These are phyloP conservation scores for Phoxinus dragarum DNA, from an alignment of 2,797 vertebrate species.

Conservation along the genomic window DNA sequence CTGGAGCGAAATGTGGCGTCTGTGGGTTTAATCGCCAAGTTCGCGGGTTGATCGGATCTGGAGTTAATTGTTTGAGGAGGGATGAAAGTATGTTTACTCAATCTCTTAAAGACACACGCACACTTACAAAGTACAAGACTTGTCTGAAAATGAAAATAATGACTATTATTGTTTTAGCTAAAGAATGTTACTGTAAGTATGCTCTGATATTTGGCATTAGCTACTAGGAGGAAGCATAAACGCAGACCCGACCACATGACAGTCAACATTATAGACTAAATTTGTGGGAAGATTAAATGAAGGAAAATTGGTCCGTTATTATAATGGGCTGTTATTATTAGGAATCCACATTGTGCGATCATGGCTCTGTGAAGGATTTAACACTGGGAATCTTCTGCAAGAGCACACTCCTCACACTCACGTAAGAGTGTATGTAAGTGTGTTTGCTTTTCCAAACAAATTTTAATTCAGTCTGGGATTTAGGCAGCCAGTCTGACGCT, in stretches of 20 bases:
- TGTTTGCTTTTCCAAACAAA: slow-evolving; percentile 64
- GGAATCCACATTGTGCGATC: slow-evolving; percentile 9
- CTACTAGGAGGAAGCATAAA: slow-evolving; percentile 26
- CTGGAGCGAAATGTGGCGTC: slow-evolving; percentile 36
- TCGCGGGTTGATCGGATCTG: slow-evolving; percentile 37
- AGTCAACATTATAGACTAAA: neutral
- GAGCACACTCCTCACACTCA: slow-evolving; percentile 25
- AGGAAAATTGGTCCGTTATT: slow-evolving; percentile 35
- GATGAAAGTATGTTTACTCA: slow-evolving; percentile 42
- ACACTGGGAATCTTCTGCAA: slow-evolving; percentile 32
- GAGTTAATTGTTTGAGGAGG: slow-evolving; percentile 45
- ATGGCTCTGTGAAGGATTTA: slow-evolving; percentile 25
- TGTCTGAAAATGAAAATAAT: slow-evolving; percentile 23
- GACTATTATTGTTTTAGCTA: slow-evolving; percentile 25
- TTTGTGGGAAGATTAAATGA: slow-evolving; percentile 34
- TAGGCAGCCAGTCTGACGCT: slow-evolving; percentile 62
- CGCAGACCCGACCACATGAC: slow-evolving; percentile 36
- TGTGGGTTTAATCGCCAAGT: slow-evolving; percentile 43
- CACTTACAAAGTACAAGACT: neutral
- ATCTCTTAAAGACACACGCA: slow-evolving; percentile 41
- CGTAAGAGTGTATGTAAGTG: slow-evolving; percentile 29
- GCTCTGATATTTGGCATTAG: slow-evolving; percentile 43
- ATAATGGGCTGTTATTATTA: slow-evolving; percentile 17
- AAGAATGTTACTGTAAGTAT: slow-evolving; percentile 13
- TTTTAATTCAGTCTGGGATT: slow-evolving; percentile 61